Conservation (phyloP, 2,888 invertebrate species). For the Drosophila recens region DNA sequence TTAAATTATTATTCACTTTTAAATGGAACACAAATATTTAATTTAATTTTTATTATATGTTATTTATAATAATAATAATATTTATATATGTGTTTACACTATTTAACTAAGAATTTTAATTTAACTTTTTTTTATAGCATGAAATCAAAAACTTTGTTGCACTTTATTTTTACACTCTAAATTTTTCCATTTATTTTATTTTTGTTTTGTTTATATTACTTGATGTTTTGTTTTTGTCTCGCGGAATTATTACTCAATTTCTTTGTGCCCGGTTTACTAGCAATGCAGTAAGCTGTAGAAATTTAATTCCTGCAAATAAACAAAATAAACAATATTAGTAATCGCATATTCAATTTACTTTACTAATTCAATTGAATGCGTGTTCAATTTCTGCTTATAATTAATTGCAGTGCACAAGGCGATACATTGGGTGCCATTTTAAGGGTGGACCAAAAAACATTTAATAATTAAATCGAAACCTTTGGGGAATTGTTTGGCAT, state of each 20-base stretch:
- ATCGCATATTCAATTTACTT: neutral
- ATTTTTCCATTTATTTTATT: slow-evolving; percentile 26
- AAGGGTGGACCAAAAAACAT: neutral
- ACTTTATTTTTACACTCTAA: slow-evolving; percentile 36
- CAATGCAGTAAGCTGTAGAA: slow-evolving; percentile 73
- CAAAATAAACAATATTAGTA: slow-evolving; percentile 20
- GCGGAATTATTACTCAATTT: slow-evolving; percentile 59
- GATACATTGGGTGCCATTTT: too few species aligned
- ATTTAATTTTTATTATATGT: slow-evolving; percentile 20
- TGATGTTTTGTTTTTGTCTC: slow-evolving; percentile 41
- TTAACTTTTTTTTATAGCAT: slow-evolving; percentile 44
- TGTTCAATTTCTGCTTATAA: slow-evolving; percentile 4
- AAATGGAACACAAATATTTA: slow-evolving; percentile 38
- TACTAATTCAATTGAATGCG: slow-evolving; percentile 9
- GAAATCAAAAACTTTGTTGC: slow-evolving; percentile 66
- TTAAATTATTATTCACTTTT: slow-evolving; percentile 23
- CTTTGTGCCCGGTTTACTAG: slow-evolving; percentile 55
- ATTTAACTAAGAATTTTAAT: slow-evolving; percentile 66
- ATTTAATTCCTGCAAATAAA: slow-evolving; percentile 65
- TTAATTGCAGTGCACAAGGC: slow-evolving; percentile 21
- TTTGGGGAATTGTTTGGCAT: slow-evolving; percentile 1
- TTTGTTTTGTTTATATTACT: slow-evolving; percentile 22
- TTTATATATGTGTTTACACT: slow-evolving; percentile 21
- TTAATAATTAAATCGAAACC: slow-evolving; percentile 14
- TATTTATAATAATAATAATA: slow-evolving; percentile 11